Base-by-base conservation (phyloP, 1,140 invertebrate genomes). In the Bombus vancouverensis region DNA sequence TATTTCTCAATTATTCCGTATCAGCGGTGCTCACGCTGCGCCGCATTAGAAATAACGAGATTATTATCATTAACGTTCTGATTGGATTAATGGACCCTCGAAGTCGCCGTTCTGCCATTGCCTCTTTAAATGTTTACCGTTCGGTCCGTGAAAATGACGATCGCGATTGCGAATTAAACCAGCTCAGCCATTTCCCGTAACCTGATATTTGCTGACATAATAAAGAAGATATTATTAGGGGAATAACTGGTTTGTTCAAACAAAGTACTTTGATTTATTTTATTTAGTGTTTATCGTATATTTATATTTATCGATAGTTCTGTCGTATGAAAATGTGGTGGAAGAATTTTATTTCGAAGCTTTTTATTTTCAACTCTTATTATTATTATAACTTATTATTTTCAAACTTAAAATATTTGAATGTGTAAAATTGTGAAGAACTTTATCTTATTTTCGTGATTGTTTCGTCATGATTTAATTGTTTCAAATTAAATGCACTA, bases 1-100 rank as follows among this genome's bases (percentile, higher is more conserved):
- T 74, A 82, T 75, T 82, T 82, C 42, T 42, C 81, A 82, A 82
- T 82, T 82, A 82, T 34, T n/a, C 39, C 32, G 81, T 82, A 82
- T 75, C 81, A 75, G 39, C 39, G 8, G 32, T 28, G 32, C 57
- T 75, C 71, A 47, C n/a, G 72, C n/a, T 28, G 71, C 25, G 39
- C 42, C 34, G 71, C 71, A 47, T 82, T 82, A 82, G 71, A 82
- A 82, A 59, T 75, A 75, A 82, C 71, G 57, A 65, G 71, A 75
- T 82, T 82, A 82, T 82, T 65, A 75, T 82, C 71, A 65, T 75
- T 75, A 82, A 82, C 71, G 2, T 25, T 15, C 81, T 75, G 72
- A 82, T 82, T 82, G 71, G 70, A 74, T 82, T 82, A 74, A 82
- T 82, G 39, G 81, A 32, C 39, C 42, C 80, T 81, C 70, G 53